Evolutionary conservation across 2,888 invertebrate species (phyloP), one percentile per base, ranked within the genome.

Genomic region (Nipponacmea schrenckii): DNA sequence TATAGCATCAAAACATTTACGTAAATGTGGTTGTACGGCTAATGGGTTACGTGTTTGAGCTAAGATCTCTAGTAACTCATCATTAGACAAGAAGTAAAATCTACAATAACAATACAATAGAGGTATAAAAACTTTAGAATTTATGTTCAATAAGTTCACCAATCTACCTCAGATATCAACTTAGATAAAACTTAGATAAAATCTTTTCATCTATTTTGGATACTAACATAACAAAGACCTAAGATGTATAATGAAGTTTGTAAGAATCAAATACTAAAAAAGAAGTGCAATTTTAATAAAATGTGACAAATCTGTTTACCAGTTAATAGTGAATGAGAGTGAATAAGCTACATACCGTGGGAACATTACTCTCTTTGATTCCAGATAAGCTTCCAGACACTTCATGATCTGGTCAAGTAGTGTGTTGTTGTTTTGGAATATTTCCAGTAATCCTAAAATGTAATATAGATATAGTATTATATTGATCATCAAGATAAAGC

Each of bases 21-120:
- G 91, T 68, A 96, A 90, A 90, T 96, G 95, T 14, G 95, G 95
- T 86, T 96, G 96, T 0, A 96, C 96, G 0, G 96, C 95, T 71
- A 87, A 80, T 15, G 96, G 95, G 87, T 96, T 95, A 79, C 94
- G 91, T 0, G 95, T 95, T 91, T 96, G 96, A 0, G 96, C 95
- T 73, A 97, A 90, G 80, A 97, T 96, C 88, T 96, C 96, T 76
- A 96, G 90, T 20, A 96, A 90, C 85, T 96, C 96, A 82, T 96
- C 96, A 85, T 96, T 96, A 0, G 96, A 96, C 72, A 96, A 89
- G 87, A 96, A 96, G 88, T 95, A 96, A 89, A 96, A 96, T 78
- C 96, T 88, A 80, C 3, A 77, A 74, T 12, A 67, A 62, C 24
- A 64, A 73, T 12, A 14, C 8, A 50, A 15, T 24, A 15, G 31